These are phyloP conservation scores for Hiodon alosoides DNA, from an alignment of 2,113 vertebrate species.

Conservation along the genomic window DNA sequence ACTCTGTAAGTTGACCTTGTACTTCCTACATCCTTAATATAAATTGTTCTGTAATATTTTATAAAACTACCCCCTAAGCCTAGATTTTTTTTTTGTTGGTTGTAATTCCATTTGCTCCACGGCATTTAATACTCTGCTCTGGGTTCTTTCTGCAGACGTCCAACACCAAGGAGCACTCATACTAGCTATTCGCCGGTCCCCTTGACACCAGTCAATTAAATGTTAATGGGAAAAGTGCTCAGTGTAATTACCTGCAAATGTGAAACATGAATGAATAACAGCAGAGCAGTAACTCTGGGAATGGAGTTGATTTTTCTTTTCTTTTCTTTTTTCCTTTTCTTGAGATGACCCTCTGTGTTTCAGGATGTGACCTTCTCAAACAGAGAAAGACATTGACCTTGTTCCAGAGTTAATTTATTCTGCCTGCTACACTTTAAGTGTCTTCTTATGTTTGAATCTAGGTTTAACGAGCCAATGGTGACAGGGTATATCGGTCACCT, in stretches of 20 bases:
- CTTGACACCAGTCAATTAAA: neutral
- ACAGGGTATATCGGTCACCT: no score
- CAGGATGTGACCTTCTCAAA: neutral
- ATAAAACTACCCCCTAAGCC: no score
- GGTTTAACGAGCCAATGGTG: no score
- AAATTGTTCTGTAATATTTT: no score
- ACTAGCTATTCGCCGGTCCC: neutral
- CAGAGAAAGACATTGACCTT: conserved; percentile 5
- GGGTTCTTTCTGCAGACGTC: neutral
- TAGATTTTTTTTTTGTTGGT: no score
- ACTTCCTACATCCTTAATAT: no score
- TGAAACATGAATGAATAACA: conserved; percentile 3
- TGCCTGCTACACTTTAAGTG: neutral
- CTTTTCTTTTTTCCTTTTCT: neutral
- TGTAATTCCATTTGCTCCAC: no score
- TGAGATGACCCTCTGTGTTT: neutral
- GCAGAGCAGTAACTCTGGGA: neutral
- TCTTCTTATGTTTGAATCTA: neutral
- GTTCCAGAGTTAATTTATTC: neutral
- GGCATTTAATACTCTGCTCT: neutral
- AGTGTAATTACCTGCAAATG: neutral
- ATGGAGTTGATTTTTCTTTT: neutral
- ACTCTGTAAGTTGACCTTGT: no score
- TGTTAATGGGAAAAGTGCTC: neutral
- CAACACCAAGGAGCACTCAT: neutral